These are phyloP conservation scores for Sminthopsis crassicaudata DNA, from an alignment of 2,113 vertebrate genomes.

Conservation along the genomic window DNA sequence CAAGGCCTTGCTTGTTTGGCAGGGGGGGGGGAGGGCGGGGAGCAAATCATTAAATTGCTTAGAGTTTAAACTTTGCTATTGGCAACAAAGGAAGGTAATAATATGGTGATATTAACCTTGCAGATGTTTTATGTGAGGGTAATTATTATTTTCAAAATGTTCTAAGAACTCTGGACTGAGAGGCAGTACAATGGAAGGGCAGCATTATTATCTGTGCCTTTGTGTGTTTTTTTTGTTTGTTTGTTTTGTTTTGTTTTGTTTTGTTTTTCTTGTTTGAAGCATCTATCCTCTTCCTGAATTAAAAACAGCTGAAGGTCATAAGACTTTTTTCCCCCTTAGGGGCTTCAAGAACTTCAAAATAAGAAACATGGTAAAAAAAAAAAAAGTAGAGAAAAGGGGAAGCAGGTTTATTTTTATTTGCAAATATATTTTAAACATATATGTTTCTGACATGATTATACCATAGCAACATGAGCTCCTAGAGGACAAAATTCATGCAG, in stretches of 20 bases:
- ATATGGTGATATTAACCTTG: constrained; percentile 14
- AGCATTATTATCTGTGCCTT: constrained; percentile 40
- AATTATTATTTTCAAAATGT: constrained; percentile 53
- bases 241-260: no score
- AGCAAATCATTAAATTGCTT: constrained; percentile 6
- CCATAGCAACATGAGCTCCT: background rate
- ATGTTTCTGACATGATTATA: background rate
- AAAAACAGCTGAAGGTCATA: constrained; percentile 47
- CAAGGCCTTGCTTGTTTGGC: background rate
- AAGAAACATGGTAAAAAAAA: constrained; percentile 40
- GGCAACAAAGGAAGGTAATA: constrained; percentile 9
- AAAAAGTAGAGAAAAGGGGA: constrained; percentile 44
- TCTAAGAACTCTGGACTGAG: constrained; percentile 37
- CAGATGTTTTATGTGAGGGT: constrained; percentile 40
- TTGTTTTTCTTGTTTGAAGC: constrained; percentile 54
- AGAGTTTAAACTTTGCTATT: constrained; percentile 44
- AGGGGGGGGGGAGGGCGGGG: no score
- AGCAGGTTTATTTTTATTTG: constrained; percentile 31
- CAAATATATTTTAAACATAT: constrained; percentile 15
- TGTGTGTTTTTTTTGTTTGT: constrained; percentile 55
- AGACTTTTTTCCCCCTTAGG: constrained; percentile 10
- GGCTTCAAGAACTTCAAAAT: constrained; percentile 38
- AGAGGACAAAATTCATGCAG: background rate
- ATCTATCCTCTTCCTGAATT: constrained; percentile 43
- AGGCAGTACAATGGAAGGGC: constrained; percentile 26